Base-by-base conservation (phyloP, 2,888 invertebrate species). In the Andrena fulva region DNA sequence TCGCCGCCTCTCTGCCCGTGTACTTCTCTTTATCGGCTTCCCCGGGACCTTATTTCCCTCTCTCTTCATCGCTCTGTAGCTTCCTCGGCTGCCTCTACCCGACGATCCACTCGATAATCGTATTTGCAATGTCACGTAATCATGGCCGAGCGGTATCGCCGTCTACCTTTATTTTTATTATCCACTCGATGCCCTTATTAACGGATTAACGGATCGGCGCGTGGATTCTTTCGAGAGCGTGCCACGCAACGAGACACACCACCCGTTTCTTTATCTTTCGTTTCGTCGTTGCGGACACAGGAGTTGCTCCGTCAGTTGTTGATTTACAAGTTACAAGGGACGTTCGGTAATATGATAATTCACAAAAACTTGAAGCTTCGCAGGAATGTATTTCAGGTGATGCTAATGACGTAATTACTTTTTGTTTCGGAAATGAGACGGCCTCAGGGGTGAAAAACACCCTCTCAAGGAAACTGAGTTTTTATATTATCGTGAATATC, bases 171-270 rank as follows among this genome's bases (percentile, higher is more conserved):
- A 63, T 52, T 74, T 52, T 71, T 75, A 77, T 72, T 69, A 78
- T 78, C 60, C 71, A 54, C 71, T 63, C 35, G 20, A 56, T 52
- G 68, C 68, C 35, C 80, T 84, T 78, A 86, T 87, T 87, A 88
- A 82, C 66, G 79, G 82, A 88, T 88, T 83, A 87, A 77, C 73
- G 75, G 83, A 83, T 87, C 77, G 69, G 59, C 4, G 10, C 12
- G 8, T 33, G 12, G 20, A 5, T 31, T 42, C n/a, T 42, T 48
- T 12, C 0, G 16, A 5, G 27, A 59, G 20, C 29, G 29, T 52
- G 20, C 24, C 27, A 1, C 10, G 33, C 33, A 56, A 69, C 33
- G 20, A 24, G 29, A 24, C 33, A 66, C 20, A 1, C 54, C 24
- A 52, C 31, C 50, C n/a, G n/a, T 20, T 8, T 8, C 4, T 6